phyloP scores from a whole-genome alignment of 2,888 invertebrate genomes.

The Orthosia gothica region DNA sequence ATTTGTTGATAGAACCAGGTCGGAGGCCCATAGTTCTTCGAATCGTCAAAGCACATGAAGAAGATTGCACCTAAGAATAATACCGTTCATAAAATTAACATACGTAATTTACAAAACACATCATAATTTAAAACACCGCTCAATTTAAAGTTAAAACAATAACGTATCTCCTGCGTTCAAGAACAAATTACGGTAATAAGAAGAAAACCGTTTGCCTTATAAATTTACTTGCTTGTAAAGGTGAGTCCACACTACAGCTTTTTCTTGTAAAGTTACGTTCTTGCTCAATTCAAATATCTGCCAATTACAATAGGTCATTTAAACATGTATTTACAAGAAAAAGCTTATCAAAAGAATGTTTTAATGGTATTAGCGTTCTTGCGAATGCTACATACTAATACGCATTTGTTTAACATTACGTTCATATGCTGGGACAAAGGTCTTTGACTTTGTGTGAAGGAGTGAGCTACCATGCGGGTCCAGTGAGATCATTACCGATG shows the following conservation, averaged over 20 bases:
- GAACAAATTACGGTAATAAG: slow-evolving; percentile 56
- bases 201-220: slow-evolving; percentile 31
- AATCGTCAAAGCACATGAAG: not conserved
- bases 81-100: slow-evolving; percentile 24
- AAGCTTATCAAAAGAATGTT: no score
- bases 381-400: no score
- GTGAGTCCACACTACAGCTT: not conserved
- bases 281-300: not conserved
- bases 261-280: not conserved
- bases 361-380: no score
- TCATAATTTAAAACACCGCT: slow-evolving; percentile 29
- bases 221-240: slow-evolving; percentile 46
- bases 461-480: no score
- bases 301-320: no score
- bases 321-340: not conserved
- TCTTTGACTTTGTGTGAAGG: no score
- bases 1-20: not conserved
- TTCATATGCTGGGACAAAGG: no score
- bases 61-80: not conserved
- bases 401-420: no score
- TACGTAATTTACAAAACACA: slow-evolving; percentile 27
- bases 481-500: no score
- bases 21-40: not conserved
- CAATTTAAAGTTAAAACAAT: slow-evolving; percentile 55
- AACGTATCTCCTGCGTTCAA: slow-evolving; percentile 36